Evolutionary conservation across 2,113 vertebrate genomes (phyloP).

Genomic region (Corythornis vintsioides): DNA sequence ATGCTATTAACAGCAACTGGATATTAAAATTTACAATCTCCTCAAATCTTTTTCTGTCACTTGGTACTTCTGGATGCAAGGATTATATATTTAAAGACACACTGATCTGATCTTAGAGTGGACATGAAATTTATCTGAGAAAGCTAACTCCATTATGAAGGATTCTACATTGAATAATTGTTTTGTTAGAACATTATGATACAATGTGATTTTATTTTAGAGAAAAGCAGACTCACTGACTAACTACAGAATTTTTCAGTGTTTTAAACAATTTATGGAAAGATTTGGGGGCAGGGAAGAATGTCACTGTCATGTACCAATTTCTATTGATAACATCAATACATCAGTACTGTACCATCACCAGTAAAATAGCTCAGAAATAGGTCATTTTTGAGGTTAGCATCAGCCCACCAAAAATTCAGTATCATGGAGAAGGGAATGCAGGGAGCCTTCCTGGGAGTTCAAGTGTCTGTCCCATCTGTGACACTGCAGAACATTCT

Average conservation of each 20-base stretch:
- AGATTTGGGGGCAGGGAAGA: not conserved
- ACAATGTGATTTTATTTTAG: not conserved
- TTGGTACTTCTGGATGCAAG: not conserved
- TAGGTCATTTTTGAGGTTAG: not conserved
- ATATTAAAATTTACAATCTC: slow-evolving; percentile 17
- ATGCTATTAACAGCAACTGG: not conserved
- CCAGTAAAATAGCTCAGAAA: not conserved
- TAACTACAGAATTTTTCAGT: not conserved
- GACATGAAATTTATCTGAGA: not conserved
- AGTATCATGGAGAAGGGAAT: not conserved
- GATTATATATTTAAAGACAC: not conserved
- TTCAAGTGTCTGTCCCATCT: not conserved
- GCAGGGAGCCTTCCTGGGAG: not conserved
- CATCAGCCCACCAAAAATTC: not conserved
- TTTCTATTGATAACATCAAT: not conserved
- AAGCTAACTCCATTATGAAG: not conserved
- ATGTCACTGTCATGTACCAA: not conserved
- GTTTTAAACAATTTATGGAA: not conserved
- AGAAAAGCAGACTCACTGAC: not conserved
- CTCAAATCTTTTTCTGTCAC: not conserved
- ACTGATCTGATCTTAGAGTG: not conserved
- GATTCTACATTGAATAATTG: not conserved
- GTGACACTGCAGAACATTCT: not conserved
- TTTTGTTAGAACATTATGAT: not conserved
- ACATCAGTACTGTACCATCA: not conserved